Evolutionary conservation across 2,797 vertebrate species (phyloP).

Genomic region (Bryconaethiops microstoma): DNA sequence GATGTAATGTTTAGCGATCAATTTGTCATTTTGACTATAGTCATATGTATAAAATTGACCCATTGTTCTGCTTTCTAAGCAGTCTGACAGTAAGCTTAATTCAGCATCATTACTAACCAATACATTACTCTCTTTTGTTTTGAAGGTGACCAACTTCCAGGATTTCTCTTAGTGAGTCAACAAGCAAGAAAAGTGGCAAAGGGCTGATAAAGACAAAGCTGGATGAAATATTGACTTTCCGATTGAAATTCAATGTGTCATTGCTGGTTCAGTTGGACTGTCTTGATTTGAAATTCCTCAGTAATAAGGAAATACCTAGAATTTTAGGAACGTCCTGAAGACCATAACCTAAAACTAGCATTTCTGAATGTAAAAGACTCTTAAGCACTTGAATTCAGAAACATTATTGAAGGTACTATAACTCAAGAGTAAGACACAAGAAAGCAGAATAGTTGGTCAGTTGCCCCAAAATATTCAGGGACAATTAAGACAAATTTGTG

Average conservation of each 20-base stretch:
- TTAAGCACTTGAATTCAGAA: slow-evolving; percentile 35
- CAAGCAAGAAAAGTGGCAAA: slow-evolving; percentile 15
- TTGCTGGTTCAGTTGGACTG: slow-evolving; percentile 22
- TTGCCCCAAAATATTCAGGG: slow-evolving; percentile 37
- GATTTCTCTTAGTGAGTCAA: slow-evolving; percentile 20
- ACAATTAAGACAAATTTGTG: slow-evolving; percentile 37
- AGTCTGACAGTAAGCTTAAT: not conserved
- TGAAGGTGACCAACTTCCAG: not conserved
- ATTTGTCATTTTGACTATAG: not conserved
- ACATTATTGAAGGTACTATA: slow-evolving; percentile 27
- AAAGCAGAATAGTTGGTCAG: slow-evolving; percentile 24
- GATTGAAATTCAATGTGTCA: slow-evolving; percentile 5
- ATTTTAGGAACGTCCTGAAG: slow-evolving; percentile 35
- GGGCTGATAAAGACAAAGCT: slow-evolving; percentile 19
- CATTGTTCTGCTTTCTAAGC: not conserved
- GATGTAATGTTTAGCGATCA: not conserved
- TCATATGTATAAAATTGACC: not conserved
- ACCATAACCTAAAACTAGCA: slow-evolving; percentile 45
- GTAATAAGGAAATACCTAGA: slow-evolving; percentile 12
- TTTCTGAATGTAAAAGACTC: slow-evolving; percentile 63
- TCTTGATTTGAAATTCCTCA: slow-evolving; percentile 24
- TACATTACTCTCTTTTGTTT: not conserved
- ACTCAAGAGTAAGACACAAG: slow-evolving; percentile 32
- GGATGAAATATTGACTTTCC: slow-evolving; percentile 26
- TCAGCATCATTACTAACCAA: not conserved